Evolutionary conservation across 2,797 vertebrate species (phyloP), one percentile per base, ranked within the genome.

Genomic region (Pseudomugil tenellus): DNA sequence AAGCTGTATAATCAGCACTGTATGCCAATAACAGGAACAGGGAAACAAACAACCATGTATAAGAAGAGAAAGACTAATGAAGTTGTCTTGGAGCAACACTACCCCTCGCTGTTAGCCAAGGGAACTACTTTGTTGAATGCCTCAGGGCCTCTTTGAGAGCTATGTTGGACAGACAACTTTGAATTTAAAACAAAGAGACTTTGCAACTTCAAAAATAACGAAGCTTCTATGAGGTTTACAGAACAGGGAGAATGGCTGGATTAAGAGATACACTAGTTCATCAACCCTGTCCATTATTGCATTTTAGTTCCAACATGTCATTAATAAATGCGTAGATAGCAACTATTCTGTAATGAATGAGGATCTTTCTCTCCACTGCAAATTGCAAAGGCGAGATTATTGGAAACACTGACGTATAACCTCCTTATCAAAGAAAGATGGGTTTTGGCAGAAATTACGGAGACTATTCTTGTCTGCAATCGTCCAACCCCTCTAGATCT

Each of bases 391-490:
- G 70, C 4, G 0, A 76, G 73, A 85, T 86, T 65, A 85, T 77
- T 12, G 21, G 26, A 52, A 64, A 48, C 46, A 70, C 72, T 81
- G 89, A 84, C 74, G 70, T 74, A 39, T 78, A 84, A 89, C 79
- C 77, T 48, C 54, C 77, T 87, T 81, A 86, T 88, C 81, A 87
- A 86, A 90, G 78, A 80, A 46, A 62, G 57, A 71, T 56, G 63
- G 81, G 83, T 73, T 85, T 60, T 76, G 79, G 79, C 61, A 75
- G 82, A 23, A 85, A 75, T 69, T 70, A 8, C 0, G 54, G 58
- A 78, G 74, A 81, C 83, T 88, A 86, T 90, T 89, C 72, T 72
- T 58, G 78, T 88, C 81, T 76, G 79, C 61, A 61, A 71, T 83
- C 82, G 74, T 49, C 64, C 53, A 54, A 71, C 81, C 72, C 85